Base-by-base conservation (phyloP, 2,113 vertebrate genomes). In the Peucedramus taeniatus region DNA sequence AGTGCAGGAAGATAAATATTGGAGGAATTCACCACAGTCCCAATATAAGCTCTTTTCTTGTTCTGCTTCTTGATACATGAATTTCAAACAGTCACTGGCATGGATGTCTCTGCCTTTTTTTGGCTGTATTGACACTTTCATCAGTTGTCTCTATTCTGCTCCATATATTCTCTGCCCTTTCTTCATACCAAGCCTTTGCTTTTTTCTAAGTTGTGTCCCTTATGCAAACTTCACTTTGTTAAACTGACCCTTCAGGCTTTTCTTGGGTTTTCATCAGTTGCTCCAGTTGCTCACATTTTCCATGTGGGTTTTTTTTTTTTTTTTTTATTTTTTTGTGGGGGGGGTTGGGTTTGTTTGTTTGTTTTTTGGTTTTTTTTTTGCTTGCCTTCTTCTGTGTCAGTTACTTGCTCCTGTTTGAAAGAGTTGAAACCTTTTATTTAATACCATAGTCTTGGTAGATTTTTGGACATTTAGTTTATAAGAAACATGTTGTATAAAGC, bases 141-240 rank as follows among this genome's bases (percentile, higher is more conserved):
- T 74, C 30, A 7, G 1, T 70, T 85, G 27, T 63, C 42, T 78
- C 35, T 75, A 3, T 77, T 79, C 21, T 53, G 33, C 26, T 92
- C 9, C 16, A 16, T 74, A 17, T 8, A 3, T 65, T 2, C 0
- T 35, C 45, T 59, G 22, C 15, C n/a, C 2, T 1, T 54, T 74
- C 37, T 76, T 88, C 17, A 6, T 76, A 8, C 16, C 4, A 44
- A n/a, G 22, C 33, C 9, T 53, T 84, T 3, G 4, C 37, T 61
- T 80, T 61, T 83, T 54, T 70, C 7, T 24, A 42, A 50, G 30
- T 45, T 82, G 45, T 69, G 27, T 7, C 30, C 6, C 10, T 72
- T 56, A 17, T 21, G 51, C 26, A 33, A 78, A 49, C 10, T 85
- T 88, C 21, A 30, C 21, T 50, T 50, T 64, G 9, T 66, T 85